These are phyloP conservation scores for Schlechtendalia chinensis DNA, from an alignment of 1,140 invertebrate genomes.

Conservation along the genomic window DNA sequence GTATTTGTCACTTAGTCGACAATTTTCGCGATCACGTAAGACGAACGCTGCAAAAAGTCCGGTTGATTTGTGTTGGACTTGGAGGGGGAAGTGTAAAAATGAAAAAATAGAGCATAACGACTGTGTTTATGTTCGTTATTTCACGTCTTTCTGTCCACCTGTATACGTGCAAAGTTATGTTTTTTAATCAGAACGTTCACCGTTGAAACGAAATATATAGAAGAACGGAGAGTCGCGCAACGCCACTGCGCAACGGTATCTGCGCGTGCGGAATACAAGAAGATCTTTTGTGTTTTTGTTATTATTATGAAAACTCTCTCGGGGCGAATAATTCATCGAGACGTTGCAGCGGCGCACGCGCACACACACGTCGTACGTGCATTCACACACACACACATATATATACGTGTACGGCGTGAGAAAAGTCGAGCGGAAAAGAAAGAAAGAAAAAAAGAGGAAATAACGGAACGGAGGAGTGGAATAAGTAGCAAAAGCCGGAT, in stretches of 20 bases:
- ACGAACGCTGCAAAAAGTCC: too few relatives aligned
- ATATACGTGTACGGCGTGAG: neutral
- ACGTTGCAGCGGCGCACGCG: neutral
- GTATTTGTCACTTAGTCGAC: too few relatives aligned
- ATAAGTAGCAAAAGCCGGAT: slow-evolving; percentile 31
- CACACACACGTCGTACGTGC: neutral
- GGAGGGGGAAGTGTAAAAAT: too few relatives aligned
- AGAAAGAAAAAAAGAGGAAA: neutral
- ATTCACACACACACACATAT: too few relatives aligned
- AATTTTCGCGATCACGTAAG: too few relatives aligned
- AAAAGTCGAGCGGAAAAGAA: neutral
- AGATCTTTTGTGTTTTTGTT: slow-evolving; percentile 45
- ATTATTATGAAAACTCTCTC: slow-evolving; percentile 40
- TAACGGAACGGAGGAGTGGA: neutral
- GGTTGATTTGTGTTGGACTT: too few relatives aligned
- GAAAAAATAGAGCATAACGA: too few relatives aligned
- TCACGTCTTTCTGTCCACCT: neutral
- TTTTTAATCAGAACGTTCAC: slow-evolving; percentile 31
- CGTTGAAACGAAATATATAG: slow-evolving; percentile 8
- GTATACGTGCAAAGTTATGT: slow-evolving; percentile 4
- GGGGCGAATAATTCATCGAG: slow-evolving; percentile 41
- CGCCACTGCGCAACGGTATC: neutral
- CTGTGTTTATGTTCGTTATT: neutral
- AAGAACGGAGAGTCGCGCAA: neutral
- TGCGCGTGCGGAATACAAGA: neutral